Evolutionary conservation across 2,113 vertebrate genomes (phyloP).

Genomic region (Campylomormyrus numenius): DNA sequence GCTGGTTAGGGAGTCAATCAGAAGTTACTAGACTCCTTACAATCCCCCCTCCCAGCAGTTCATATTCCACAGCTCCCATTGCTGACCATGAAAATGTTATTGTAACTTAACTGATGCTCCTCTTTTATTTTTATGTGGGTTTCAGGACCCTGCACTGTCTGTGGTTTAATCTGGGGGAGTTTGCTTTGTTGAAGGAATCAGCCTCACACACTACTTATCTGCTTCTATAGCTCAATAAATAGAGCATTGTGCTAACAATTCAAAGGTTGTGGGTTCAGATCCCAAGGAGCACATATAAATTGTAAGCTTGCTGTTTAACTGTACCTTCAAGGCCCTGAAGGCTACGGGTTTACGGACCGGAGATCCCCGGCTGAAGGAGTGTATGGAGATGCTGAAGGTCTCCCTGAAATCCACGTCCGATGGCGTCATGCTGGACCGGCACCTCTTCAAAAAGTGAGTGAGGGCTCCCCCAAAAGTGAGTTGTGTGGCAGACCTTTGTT

Average conservation of each 20-base stretch:
- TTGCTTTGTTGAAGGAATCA: not conserved
- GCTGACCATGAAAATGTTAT: not conserved
- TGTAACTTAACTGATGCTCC: not conserved
- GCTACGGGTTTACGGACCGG: slow-evolving; percentile 86
- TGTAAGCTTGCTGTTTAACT: not conserved
- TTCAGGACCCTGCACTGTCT: not conserved
- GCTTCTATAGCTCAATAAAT: not conserved
- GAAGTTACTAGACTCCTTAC: not conserved
- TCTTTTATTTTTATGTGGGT: not conserved
- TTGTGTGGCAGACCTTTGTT: not conserved
- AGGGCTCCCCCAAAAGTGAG: not conserved
- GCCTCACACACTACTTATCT: not conserved
- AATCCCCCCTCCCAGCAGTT: not conserved
- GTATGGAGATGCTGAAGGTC: slow-evolving; percentile 92
- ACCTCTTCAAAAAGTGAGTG: slow-evolving; percentile 92
- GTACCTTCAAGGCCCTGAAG: slow-evolving; percentile 77
- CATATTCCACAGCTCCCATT: not conserved
- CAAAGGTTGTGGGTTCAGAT: not conserved
- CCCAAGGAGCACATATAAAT: not conserved
- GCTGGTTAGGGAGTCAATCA: not conserved
- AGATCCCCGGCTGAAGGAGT: slow-evolving; percentile 93
- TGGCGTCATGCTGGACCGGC: slow-evolving; percentile 89
- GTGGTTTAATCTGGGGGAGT: not conserved
- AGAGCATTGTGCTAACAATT: not conserved
- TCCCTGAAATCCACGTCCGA: slow-evolving; percentile 84